Evolutionary conservation across 2,888 invertebrate species (phyloP), one percentile per base, ranked within the genome.

Genomic region (Pachydiplax longipennis): DNA sequence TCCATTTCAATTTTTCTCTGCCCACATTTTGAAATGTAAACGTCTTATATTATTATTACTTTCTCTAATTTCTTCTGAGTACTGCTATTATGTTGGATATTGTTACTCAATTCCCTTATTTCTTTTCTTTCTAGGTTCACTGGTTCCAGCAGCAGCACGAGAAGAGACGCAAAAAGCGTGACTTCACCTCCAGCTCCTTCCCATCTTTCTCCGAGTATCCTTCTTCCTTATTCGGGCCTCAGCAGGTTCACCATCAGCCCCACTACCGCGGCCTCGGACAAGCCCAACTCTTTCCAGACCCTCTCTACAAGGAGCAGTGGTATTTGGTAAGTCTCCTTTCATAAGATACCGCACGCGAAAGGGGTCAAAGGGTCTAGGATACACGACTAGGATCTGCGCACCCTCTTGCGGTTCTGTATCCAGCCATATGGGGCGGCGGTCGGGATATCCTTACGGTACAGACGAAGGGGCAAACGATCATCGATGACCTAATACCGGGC

Each of bases 91-190:
- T 44, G 4, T 10, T 44, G 4, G 10, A 6, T 10, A 44, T 4
- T 10, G 6, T 8, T 4, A 37, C 5, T 37, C 2, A 37, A 37
- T 10, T 48, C n/a, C n/a, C 18, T 18, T 53, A 53, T 18, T 91
- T 37, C 91, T 92, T 91, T 92, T 91, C 92, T 92, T 92, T 92
- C 93, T 81, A 98, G 98, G 97, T 98, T 53, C 96, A 96, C 93
- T 99, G 99, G 99, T 97, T 98, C 93, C 98, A 99, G 94, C 99
- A 99, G 93, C 99, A 99, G 94, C 96, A 97, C 92, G 98, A 98
- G 93, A 97, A 96, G 94, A 96, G 96, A 91, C 96, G 99, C 92
- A 96, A 96, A 92, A 99, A 99, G 95, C 96, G 99, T 82, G 99
- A 98, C 94, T 97, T 96, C 93, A 95, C 95, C 90, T 94, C 94